Evolutionary conservation across 2,888 invertebrate species (phyloP), one percentile per base, ranked within the genome.

Genomic region (Machimus rusticus): DNA sequence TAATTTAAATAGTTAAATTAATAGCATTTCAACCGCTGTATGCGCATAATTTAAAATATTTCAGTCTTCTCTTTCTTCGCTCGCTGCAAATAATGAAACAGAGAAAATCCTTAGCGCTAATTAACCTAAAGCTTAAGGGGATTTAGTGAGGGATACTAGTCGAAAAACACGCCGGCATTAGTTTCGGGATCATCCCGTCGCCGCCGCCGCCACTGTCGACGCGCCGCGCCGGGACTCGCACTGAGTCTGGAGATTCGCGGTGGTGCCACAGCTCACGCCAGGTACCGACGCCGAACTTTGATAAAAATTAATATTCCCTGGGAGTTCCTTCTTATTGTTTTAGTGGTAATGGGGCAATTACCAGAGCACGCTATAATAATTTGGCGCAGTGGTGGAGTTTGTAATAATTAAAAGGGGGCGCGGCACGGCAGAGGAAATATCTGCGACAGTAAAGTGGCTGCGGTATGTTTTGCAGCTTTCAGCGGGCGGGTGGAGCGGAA

Each of bases 291-390:
- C 66, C 66, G 28, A 82, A 82, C 34, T 82, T 82, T 82, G 66
- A 82, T 82, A 82, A 82, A 82, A 82, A 57, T 82, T 82, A 82
- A 82, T 82, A 82, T 82, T 82, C 82, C 57, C 66, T 2, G 57
- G 82, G 57, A 82, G 82, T 66, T 37, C 37, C 57, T 82, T 82
- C 82, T 82, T 82, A 82, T 82, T 57, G 82, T 82, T 82, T 37
- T 55, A 37, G 16, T 66, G 28, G 57, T 82, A 82, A 82, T 82
- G 39, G 82, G 82, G 82, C 82, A 82, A 82, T 82, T 82, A 82
- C 82, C 37, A 82, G 57, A 16, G 82, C 82, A 82, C 82, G 82
- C 82, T 57, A 82, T 57, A 34, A 82, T 82, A 82, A 82, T 82
- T 82, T 82, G 82, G 82, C 34, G 82, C 82, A 82, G 37, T 82